These are phyloP conservation scores for Aphelinus certus DNA, from an alignment of 1,140 invertebrate genomes.

Conservation along the genomic window DNA sequence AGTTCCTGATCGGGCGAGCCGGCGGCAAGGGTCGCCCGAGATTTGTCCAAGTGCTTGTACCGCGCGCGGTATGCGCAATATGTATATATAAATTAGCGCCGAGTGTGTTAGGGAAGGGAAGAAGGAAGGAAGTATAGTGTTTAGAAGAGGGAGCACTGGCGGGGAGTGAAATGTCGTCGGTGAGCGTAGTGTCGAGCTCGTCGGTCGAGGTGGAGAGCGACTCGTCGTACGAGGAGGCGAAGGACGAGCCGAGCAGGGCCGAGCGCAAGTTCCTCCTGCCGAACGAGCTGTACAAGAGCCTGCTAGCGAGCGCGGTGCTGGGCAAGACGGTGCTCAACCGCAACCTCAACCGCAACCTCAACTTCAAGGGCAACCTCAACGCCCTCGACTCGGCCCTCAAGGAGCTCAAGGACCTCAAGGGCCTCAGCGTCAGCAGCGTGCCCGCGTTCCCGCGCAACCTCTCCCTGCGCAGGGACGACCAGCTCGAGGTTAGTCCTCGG, in stretches of 20 bases:
- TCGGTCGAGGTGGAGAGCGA: slow-evolving; percentile 64
- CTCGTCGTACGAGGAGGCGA: slow-evolving; percentile 57
- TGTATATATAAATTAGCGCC: too few species aligned
- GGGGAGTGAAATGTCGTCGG: slow-evolving; percentile 57
- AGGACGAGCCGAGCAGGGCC: slow-evolving; percentile 47
- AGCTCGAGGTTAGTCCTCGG: slow-evolving; percentile 59
- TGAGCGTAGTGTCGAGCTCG: slow-evolving; percentile 63
- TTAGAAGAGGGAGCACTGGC: too few species aligned
- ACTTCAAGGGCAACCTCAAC: slow-evolving; percentile 61
- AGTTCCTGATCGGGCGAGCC: not conserved
- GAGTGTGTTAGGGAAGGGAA: too few species aligned
- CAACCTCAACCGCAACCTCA: slow-evolving; percentile 57
- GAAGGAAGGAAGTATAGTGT: too few species aligned
- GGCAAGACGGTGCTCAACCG: slow-evolving; percentile 64
- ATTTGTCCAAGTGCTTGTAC: slow-evolving; percentile 7
- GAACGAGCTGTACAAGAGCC: slow-evolving; percentile 80
- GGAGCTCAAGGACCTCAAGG: slow-evolving; percentile 62
- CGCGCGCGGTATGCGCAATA: too few species aligned
- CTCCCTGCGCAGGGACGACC: slow-evolving; percentile 59
- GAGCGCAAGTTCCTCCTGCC: slow-evolving; percentile 73
- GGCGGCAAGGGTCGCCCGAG: not conserved
- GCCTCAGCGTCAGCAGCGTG: slow-evolving; percentile 61
- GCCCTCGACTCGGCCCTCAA: slow-evolving; percentile 58
- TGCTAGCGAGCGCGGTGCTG: slow-evolving; percentile 75
- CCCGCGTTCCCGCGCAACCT: slow-evolving; percentile 64